Base-by-base conservation (phyloP, 2,113 vertebrate species). In the Eulemur macaco region DNA sequence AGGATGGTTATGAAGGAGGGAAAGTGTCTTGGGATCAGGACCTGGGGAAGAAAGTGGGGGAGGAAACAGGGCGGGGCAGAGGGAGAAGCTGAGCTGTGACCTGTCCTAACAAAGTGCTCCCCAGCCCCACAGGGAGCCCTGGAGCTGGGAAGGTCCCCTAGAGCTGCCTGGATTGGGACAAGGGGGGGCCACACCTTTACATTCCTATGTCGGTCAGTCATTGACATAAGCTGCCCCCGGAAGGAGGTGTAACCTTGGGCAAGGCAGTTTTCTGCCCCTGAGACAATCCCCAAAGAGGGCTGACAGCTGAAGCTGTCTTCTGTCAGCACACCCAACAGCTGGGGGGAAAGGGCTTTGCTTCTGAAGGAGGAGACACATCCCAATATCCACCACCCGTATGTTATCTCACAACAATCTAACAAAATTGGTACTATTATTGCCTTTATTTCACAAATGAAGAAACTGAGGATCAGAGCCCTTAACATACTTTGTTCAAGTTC, bases 121-220 rank as follows among this genome's bases (percentile, higher is more conserved):
- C n/a, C 31, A 39, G 71, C 37, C n/a, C 18, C 18, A 2, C 2
- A 25, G 94, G 52, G 39, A 64, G 15, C 82, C 52, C 71, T 71
- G 87, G 20, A 86, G 63, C 52, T 25, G 12, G 73, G 14, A 29
- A 17, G 39, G 39, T 31, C 29, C 68, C 74, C 21, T 34, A 37
- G 86, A 45, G 29, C 54, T 54, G 54, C 21, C 52, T 42, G 21
- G 73, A 9, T 34, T 52, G 80, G 18, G 31, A 31, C 20, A 74
- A 58, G 63, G 81, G 56, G 81, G 18, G 3, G 0, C 21, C 2
- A 58, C 39, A 23, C 6, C 54, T 73, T 56, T 12, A 17, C 1
- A 29, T 7, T 23, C 7, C 52, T 45, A 6, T 0, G 0, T 3
- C 7, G 37, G 31, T 54, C 20, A 4, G 29, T 81, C 64, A 31